A percentile compares a stretch with the other conserved stretches of the same genome.
phyloP scores from a whole-genome alignment of 2,113 vertebrate genomes.

The Anolis sagrei region DNA sequence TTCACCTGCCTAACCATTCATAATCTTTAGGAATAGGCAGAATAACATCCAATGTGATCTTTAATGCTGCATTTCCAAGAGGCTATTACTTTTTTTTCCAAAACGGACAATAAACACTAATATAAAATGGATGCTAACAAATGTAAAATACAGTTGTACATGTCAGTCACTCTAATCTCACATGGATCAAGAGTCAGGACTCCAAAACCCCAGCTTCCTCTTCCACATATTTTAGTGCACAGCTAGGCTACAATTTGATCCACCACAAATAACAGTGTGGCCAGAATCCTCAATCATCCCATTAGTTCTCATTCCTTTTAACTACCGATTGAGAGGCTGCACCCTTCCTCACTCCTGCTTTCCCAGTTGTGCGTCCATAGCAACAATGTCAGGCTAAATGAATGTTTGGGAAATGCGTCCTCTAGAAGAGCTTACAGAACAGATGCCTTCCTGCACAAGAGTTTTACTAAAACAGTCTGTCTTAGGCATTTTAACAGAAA shows the following conservation, averaged over 20 bases:
- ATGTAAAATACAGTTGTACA: neutral
- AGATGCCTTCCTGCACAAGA: slow-evolving; percentile 10
- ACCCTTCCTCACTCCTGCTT: neutral
- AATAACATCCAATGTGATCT: neutral
- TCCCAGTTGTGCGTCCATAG: neutral
- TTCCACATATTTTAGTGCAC: neutral
- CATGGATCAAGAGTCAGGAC: neutral
- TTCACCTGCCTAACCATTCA: neutral
- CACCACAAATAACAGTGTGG: neutral
- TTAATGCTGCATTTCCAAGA: neutral
- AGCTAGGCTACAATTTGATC: neutral
- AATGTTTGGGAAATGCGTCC: rapidly evolving
- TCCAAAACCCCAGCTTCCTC: neutral
- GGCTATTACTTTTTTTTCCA: neutral
- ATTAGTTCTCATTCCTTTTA: neutral
- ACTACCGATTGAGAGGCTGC: neutral
- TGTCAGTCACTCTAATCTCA: neutral
- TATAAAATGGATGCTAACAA: neutral
- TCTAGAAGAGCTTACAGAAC: neutral
- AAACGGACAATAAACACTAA: too few species aligned
- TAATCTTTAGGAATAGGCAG: neutral
- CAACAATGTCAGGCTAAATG: neutral
- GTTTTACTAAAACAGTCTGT: neutral
- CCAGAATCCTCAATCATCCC: neutral
- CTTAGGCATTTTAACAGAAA: neutral